These are phyloP conservation scores for Catocala fraxini DNA, from an alignment of 2,888 invertebrate genomes.

Conservation along the genomic window DNA sequence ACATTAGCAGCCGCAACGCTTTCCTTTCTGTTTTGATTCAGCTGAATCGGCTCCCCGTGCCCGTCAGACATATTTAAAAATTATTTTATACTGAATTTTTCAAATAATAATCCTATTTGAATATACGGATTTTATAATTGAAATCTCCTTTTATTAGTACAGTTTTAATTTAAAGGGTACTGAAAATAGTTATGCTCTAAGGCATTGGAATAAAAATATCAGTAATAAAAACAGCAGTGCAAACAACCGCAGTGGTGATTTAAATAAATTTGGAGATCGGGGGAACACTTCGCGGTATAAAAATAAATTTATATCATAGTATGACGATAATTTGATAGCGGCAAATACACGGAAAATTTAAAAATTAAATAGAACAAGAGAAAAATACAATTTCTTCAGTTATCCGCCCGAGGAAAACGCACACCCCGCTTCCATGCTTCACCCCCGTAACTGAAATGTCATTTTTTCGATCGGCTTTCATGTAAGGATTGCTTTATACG, in stretches of 20 bases:
- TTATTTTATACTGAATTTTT: slow-evolving; percentile 30
- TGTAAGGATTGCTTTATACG: slow-evolving; percentile 42
- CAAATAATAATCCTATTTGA: slow-evolving; percentile 21
- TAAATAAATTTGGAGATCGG: slow-evolving; percentile 42
- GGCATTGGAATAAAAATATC: slow-evolving; percentile 59
- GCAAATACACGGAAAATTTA: slow-evolving; percentile 59
- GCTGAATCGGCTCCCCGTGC: slow-evolving; percentile 73
- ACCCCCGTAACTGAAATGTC: slow-evolving; percentile 75
- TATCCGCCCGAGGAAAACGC: slow-evolving; percentile 64
- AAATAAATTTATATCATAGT: slow-evolving; percentile 43
- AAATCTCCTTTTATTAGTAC: slow-evolving; percentile 22
- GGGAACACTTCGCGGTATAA: slow-evolving; percentile 41
- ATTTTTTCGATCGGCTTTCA: slow-evolving; percentile 77
- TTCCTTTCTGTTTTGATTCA: slow-evolving; percentile 72
- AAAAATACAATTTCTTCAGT: slow-evolving; percentile 66
- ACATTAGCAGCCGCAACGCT: slow-evolving; percentile 81
- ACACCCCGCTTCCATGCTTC: slow-evolving; percentile 66
- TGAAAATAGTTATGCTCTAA: slow-evolving; percentile 18
- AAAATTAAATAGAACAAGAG: slow-evolving; percentile 62
- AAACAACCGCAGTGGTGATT: slow-evolving; percentile 61
- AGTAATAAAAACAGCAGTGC: slow-evolving; percentile 69
- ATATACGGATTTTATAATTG: slow-evolving; percentile 25
- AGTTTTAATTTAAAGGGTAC: slow-evolving; percentile 16
- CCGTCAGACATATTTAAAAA: slow-evolving; percentile 74
- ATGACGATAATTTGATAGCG: slow-evolving; percentile 38